Percentiles rank a stretch among this genome's conserved stretches.
Evolutionary conservation across 2,888 invertebrate species (phyloP).

Genomic region (Macropis europaea): DNA sequence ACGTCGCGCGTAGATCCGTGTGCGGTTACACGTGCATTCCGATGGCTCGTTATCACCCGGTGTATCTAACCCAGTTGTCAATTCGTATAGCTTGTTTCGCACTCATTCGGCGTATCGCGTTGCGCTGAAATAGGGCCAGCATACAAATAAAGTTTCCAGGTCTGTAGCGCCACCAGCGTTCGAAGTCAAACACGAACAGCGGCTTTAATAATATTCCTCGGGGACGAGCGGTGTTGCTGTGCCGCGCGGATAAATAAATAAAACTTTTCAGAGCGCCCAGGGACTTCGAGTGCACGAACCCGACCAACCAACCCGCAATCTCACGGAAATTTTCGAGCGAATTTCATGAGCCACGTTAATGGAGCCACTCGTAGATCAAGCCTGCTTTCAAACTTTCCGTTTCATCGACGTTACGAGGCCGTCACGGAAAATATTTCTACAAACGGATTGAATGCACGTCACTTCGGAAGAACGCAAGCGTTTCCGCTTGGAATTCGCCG

Average conservation of each 20-base stretch:
- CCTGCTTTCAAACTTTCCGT: conserved; percentile 20
- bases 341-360: conserved; percentile 12
- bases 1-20: background rate
- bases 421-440: conserved; percentile 32
- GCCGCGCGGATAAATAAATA: conserved; percentile 60
- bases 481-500: conserved; percentile 7
- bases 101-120: conserved; percentile 71
- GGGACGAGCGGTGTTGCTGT: conserved; percentile 31
- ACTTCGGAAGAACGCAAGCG: background rate
- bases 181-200: conserved; percentile 64
- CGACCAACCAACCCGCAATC: conserved; percentile 10
- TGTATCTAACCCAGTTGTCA: conserved; percentile 76
- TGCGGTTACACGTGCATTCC: conserved; percentile 31
- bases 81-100: conserved; percentile 71
- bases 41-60: conserved; percentile 68
- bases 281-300: conserved; percentile 3
- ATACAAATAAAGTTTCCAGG: conserved; percentile 62
- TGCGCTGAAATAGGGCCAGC: conserved; percentile 64
- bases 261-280: conserved; percentile 43
- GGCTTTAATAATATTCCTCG: conserved; percentile 56
- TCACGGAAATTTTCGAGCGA: conserved; percentile 33
- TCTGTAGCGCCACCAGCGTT: conserved; percentile 11
- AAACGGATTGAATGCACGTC: conserved; percentile 17
- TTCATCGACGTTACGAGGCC: conserved; percentile 19
- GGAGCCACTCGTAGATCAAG: conserved; percentile 12